Percentiles rank a stretch among this genome's conserved stretches.
Evolutionary conservation across 2,113 vertebrate species (phyloP).

Genomic region (Saccopteryx bilineata): DNA sequence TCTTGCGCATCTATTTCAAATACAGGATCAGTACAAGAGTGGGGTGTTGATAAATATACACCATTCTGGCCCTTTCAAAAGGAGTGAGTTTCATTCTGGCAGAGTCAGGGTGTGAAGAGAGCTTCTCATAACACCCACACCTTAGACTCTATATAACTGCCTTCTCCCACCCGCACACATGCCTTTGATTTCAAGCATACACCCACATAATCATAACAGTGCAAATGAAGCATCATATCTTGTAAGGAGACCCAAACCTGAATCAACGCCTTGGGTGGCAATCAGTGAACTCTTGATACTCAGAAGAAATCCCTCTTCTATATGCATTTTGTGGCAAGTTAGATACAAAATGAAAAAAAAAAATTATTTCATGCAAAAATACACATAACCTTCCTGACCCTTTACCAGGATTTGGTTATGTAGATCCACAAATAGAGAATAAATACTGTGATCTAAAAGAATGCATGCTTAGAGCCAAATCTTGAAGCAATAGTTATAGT

Average conservation of each 20-base stretch:
- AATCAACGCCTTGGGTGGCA: neutral
- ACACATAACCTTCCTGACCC: neutral
- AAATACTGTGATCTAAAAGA: conserved; percentile 4
- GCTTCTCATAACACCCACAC: neutral
- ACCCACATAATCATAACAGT: neutral
- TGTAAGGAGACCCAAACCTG: neutral
- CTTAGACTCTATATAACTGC: neutral
- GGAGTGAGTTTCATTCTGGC: neutral
- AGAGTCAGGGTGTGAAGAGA: neutral
- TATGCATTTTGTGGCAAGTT: neutral
- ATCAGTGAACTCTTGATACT: conserved; percentile 11
- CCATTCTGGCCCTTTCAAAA: neutral
- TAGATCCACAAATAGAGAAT: neutral
- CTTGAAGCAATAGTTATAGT: conserved; percentile 32
- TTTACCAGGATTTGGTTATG: neutral
- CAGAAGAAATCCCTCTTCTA: conserved; percentile 11
- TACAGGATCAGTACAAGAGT: neutral
- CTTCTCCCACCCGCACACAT: neutral
- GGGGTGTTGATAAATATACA: neutral
- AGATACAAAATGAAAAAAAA: neutral
- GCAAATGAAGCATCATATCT: conserved; percentile 2
- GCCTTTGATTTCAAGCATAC: neutral
- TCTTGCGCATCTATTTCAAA: neutral
- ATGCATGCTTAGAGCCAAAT: conserved; percentile 34
- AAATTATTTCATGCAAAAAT: conserved; percentile 3